phyloP scores from a whole-genome alignment of 2,888 invertebrate genomes.

The Mechanitis messenoides region DNA sequence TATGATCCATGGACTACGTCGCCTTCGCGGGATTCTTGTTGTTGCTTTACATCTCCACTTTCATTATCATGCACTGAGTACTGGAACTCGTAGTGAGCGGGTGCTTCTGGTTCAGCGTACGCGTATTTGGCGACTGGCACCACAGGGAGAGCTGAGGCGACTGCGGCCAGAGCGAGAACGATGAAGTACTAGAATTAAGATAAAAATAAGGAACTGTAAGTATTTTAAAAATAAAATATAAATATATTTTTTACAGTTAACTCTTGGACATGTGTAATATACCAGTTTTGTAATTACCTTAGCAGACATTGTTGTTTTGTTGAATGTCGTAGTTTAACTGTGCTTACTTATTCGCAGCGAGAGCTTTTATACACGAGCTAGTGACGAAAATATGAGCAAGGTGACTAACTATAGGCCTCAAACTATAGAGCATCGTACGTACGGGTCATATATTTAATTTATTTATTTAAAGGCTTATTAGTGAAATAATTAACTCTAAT shows the following conservation, averaged over 20 bases:
- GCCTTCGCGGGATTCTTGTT: constrained; percentile 60
- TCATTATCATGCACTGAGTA: constrained; percentile 49
- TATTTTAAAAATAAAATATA: not conserved
- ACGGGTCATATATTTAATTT: no score
- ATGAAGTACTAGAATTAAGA: constrained; percentile 41
- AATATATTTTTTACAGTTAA: no score
- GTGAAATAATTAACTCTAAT: no score
- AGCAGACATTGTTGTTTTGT: constrained; percentile 7
- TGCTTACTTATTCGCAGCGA: not conserved
- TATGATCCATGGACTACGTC: constrained; percentile 64
- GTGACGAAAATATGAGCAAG: not conserved
- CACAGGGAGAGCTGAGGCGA: constrained; percentile 33
- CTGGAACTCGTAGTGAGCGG: constrained; percentile 60
- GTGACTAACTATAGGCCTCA: constrained; percentile 29
- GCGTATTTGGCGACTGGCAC: constrained; percentile 47
- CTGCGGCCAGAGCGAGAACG: constrained; percentile 21
- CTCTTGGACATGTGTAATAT: not conserved
- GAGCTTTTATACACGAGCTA: constrained; percentile 3
- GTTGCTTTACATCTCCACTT: constrained; percentile 58
- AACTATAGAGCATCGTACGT: constrained; percentile 22
- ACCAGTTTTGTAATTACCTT: constrained; percentile 5
- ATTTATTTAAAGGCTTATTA: no score
- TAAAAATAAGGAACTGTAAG: not conserved
- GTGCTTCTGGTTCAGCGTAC: constrained; percentile 52
- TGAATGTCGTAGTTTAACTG: constrained; percentile 9